Percentiles rank a stretch among this genome's conserved stretches.
Evolutionary conservation across 2,113 vertebrate genomes (phyloP).

Genomic region (Varanus salvator): DNA sequence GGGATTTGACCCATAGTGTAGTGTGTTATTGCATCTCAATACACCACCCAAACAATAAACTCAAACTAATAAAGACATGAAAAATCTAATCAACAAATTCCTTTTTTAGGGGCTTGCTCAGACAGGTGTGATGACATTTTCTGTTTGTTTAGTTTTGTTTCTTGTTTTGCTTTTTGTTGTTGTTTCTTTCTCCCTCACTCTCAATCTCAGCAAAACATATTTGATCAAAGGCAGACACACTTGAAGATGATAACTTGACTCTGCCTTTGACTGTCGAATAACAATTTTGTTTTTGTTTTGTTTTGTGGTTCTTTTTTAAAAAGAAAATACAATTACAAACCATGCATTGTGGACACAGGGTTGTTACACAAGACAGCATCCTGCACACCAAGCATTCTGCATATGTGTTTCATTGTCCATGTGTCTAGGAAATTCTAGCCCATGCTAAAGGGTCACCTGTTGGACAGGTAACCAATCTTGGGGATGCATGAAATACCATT

Average conservation of each 20-base stretch:
- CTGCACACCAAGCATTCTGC: not conserved
- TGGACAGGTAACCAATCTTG: too few relatives aligned
- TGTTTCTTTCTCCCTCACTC: not conserved
- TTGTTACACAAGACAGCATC: not conserved
- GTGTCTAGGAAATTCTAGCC: not conserved
- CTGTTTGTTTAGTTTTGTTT: not conserved
- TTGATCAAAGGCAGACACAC: not conserved
- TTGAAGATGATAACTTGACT: not conserved
- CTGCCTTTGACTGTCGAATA: not conserved
- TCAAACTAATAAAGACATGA: slow-evolving; percentile 11
- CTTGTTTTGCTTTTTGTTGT: not conserved
- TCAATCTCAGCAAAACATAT: not conserved
- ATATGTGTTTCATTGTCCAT: not conserved
- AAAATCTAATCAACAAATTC: slow-evolving; percentile 33
- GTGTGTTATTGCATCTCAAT: slow-evolving; percentile 1
- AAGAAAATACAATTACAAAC: not conserved
- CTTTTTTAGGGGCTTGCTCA: slow-evolving; percentile 19
- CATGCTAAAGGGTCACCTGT: too few relatives aligned
- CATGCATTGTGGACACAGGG: accelerated
- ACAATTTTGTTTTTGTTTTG: not conserved
- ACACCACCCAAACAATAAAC: slow-evolving; percentile 18
- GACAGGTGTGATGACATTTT: slow-evolving; percentile 10
- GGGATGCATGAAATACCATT: too few relatives aligned
- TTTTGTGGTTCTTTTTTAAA: too few relatives aligned
- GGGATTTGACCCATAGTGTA: slow-evolving; percentile 25